Evolutionary conservation across 2,113 vertebrate species (phyloP).

Genomic region (Paradisaea rubra): DNA sequence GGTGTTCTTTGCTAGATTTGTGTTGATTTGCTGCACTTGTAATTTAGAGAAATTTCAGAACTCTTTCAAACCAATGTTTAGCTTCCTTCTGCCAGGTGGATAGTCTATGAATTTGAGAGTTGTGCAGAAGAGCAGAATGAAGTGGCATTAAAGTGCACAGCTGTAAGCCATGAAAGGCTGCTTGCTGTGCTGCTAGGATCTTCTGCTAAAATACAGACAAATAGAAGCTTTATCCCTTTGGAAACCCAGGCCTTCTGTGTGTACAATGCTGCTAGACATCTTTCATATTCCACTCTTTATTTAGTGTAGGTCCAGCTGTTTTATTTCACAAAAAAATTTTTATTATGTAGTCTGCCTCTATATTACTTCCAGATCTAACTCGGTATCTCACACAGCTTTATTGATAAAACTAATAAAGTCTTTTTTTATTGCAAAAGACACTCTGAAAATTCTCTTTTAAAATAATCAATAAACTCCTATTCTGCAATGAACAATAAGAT

Average conservation of each 20-base stretch:
- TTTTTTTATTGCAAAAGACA: background rate
- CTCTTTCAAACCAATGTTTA: background rate
- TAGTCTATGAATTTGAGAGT: background rate
- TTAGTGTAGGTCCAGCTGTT: background rate
- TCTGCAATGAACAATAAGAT: background rate
- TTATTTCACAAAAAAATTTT: background rate
- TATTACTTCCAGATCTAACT: background rate
- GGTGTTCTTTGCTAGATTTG: background rate
- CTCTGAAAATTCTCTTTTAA: background rate
- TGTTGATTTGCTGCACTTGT: background rate
- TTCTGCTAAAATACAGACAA: background rate
- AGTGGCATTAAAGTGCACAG: background rate
- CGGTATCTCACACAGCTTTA: background rate
- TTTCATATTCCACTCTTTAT: background rate
- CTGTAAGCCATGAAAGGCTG: background rate
- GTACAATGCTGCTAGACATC: background rate
- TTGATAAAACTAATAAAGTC: background rate
- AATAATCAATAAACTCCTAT: background rate
- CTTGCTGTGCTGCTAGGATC: background rate
- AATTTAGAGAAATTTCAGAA: background rate
- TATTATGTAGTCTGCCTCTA: background rate
- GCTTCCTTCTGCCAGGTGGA: background rate
- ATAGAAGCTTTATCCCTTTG: background rate
- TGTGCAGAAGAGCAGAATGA: background rate
- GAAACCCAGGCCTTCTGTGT: background rate